These are phyloP conservation scores for Callosobruchus maculatus DNA, from an alignment of 2,888 invertebrate genomes.

Conservation along the genomic window DNA sequence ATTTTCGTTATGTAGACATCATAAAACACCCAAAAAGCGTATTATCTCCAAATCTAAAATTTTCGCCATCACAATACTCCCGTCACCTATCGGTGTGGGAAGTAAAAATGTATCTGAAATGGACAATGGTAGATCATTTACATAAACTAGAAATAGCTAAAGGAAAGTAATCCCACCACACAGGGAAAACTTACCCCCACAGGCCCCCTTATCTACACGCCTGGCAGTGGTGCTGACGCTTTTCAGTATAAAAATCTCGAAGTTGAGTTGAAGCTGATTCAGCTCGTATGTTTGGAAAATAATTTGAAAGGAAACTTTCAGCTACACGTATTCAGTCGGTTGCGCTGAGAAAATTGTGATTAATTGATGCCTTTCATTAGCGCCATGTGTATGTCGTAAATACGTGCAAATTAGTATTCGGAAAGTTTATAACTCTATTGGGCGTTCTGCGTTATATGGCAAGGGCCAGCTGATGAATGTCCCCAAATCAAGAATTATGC, in stretches of 20 bases:
- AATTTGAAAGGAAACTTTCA: background rate
- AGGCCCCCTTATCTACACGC: background rate
- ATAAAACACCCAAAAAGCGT: no score
- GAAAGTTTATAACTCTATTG: background rate
- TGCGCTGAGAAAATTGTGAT: background rate
- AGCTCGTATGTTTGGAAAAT: background rate
- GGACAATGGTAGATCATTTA: no score
- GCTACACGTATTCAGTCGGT: background rate
- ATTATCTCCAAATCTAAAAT: no score
- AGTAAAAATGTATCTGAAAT: no score
- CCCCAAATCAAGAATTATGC: background rate
- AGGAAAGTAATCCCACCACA: no score
- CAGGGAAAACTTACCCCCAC: no score
- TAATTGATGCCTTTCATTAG: background rate
- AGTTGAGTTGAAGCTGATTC: background rate
- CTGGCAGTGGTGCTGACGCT: background rate
- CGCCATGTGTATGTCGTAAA: background rate
- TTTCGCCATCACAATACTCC: no score
- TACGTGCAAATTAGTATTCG: background rate
- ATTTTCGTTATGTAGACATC: no score
- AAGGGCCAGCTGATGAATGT: background rate
- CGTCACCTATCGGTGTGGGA: no score
- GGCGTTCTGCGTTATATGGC: background rate
- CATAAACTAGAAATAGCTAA: no score
- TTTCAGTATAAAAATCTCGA: background rate